Percentiles rank a stretch among this genome's conserved stretches.
phyloP scores from a whole-genome alignment of 2,113 vertebrate genomes.

The Grallaria varia region DNA sequence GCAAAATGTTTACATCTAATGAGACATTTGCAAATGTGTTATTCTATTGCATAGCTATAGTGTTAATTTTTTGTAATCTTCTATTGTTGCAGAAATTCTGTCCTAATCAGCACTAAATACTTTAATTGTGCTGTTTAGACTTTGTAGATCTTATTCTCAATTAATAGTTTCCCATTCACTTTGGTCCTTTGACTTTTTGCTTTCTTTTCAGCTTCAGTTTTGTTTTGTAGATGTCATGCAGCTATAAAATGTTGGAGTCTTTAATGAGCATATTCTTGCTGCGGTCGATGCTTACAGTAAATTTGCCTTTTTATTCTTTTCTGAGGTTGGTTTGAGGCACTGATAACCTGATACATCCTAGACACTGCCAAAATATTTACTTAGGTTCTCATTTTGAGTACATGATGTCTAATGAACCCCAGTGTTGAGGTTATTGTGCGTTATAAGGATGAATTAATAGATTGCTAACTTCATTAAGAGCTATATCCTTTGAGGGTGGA shows the following conservation, averaged over 20 bases:
- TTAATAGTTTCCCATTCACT: background rate
- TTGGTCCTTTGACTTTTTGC: slow-evolving; percentile 31
- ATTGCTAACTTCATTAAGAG: background rate
- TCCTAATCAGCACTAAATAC: background rate
- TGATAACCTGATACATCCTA: background rate
- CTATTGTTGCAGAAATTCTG: background rate
- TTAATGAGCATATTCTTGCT: background rate
- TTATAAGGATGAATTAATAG: background rate
- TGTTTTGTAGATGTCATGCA: background rate
- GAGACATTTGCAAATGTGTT: background rate
- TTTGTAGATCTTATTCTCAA: background rate
- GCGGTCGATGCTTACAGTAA: background rate
- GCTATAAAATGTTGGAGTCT: background rate
- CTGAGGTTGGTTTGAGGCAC: background rate
- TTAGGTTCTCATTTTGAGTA: background rate
- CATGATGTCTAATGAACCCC: background rate
- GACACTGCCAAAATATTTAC: background rate
- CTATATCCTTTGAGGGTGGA: background rate
- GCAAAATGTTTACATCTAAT: background rate
- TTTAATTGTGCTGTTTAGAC: background rate
- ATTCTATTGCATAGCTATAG: background rate
- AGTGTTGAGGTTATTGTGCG: background rate
- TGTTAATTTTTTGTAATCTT: background rate
- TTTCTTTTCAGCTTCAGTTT: background rate
- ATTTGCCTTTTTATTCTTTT: background rate